Conservation (phyloP, 2,797 vertebrate species). For the Anniella stebbinsi region DNA sequence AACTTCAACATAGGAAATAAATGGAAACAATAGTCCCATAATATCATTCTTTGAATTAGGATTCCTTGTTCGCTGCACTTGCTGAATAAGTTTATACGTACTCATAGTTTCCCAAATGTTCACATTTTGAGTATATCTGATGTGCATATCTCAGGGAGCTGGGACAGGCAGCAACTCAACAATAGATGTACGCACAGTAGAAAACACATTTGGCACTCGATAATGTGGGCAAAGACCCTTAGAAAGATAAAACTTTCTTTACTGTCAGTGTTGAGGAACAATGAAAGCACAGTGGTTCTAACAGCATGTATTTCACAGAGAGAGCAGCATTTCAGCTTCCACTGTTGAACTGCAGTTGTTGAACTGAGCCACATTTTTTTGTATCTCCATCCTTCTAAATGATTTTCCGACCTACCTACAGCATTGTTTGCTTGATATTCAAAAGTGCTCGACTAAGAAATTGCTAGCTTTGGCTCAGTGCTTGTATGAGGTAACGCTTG, state of each 20-base stretch:
- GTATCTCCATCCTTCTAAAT: not conserved
- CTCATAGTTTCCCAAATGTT: no score
- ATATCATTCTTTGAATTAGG: no score
- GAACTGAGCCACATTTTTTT: not conserved
- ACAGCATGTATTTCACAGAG: not conserved
- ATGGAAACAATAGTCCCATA: no score
- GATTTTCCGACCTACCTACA: not conserved
- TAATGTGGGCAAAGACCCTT: not conserved
- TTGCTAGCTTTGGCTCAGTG: not conserved
- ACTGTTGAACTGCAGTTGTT: not conserved
- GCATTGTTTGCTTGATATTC: not conserved
- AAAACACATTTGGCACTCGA: not conserved
- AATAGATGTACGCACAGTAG: not conserved
- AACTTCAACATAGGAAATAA: no score
- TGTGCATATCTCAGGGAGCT: not conserved
- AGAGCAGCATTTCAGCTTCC: not conserved
- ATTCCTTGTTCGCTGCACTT: no score
- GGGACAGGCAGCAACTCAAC: not conserved
- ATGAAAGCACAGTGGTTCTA: not conserved
- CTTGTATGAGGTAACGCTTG: not conserved
- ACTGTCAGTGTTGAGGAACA: not conserved
- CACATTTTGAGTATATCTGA: not conserved
- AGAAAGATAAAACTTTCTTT: not conserved
- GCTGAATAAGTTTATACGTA: no score
- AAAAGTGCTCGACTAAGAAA: slow-evolving; percentile 9